These are phyloP conservation scores for Ridgeia piscesae DNA, from an alignment of 1,140 invertebrate species.

Conservation along the genomic window DNA sequence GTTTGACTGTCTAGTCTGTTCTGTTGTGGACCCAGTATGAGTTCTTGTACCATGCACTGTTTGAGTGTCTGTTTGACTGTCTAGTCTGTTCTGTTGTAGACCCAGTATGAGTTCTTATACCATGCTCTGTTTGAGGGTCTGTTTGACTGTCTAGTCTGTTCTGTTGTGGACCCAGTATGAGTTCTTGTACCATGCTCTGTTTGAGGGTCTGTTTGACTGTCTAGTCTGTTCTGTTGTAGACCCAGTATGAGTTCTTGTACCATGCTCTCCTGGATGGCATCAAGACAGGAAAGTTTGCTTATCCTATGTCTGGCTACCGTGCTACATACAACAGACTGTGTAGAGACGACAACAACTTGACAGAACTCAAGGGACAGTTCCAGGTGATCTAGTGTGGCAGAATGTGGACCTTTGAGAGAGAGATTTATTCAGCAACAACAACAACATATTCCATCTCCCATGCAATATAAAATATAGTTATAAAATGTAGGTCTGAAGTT, in stretches of 20 bases:
- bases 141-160: neutral
- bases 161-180: neutral
- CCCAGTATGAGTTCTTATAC: no score
- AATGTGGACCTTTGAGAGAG: no score
- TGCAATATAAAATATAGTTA: no score
- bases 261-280: slow-evolving; percentile 55
- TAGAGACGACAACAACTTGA: slow-evolving; percentile 1
- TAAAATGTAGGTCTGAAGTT: no score
- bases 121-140: no score
- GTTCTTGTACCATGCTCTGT: neutral
- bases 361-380: neutral
- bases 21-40: no score
- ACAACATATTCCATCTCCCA: no score
- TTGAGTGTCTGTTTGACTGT: no score
- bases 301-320: slow-evolving; percentile 78
- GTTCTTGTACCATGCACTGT: no score
- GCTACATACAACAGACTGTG: slow-evolving; percentile 69
- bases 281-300: slow-evolving; percentile 83
- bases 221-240: slow-evolving; percentile 61
- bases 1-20: no score
- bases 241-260: slow-evolving; percentile 98
- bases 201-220: neutral
- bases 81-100: no score
- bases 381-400: neutral
- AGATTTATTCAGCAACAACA: no score